Evolutionary conservation across 2,888 invertebrate species (phyloP), one percentile per base, ranked within the genome.

Genomic region (Torymus texanus): DNA sequence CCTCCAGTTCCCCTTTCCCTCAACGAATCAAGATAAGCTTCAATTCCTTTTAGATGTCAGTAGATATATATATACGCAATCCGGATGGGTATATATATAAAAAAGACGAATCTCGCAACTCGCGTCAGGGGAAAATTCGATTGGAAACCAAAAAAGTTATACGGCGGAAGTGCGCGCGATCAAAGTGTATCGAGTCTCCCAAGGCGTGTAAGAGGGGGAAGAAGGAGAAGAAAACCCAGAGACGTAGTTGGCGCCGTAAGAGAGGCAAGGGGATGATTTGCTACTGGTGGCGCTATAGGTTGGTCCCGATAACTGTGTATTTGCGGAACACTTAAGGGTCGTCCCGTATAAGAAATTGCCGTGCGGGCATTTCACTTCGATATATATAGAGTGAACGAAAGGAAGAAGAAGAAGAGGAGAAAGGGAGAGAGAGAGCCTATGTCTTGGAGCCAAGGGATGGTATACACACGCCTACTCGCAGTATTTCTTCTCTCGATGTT

Each of bases 241-340:
- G 29, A 29, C 4, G 29, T 21, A 21, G 21, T 29, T 5, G 29
- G 29, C 29, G 29, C 29, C 5, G 29, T 29, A 29, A 29, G 29
- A 29, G 29, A 29, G 4, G 29, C 29, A 29, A 29, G 29, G 29
- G 29, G 29, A 3, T 29, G 29, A 1, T 21, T 21, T 21, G 21
- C 21, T 21, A 21, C 29, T 29, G 29, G 4, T 29, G 29, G 24
- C 61, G 13, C 1, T 11, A 10, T 11, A 10, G 21, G 14, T 4
- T 13, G 12, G 14, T 24, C 14, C 61, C 61, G 61, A 24, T 61
- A 61, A 24, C 61, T 61, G 61, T 21, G 61, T 61, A 61, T 61
- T 61, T 61, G 21, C 61, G n/a, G 61, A 61, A 61, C 61, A 61
- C 61, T 61, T 24, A 24, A 61, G 24, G 61, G 21, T 24, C 24